These are phyloP conservation scores for Agriopis aurantiaria DNA, from an alignment of 2,888 invertebrate genomes.

Conservation along the genomic window DNA sequence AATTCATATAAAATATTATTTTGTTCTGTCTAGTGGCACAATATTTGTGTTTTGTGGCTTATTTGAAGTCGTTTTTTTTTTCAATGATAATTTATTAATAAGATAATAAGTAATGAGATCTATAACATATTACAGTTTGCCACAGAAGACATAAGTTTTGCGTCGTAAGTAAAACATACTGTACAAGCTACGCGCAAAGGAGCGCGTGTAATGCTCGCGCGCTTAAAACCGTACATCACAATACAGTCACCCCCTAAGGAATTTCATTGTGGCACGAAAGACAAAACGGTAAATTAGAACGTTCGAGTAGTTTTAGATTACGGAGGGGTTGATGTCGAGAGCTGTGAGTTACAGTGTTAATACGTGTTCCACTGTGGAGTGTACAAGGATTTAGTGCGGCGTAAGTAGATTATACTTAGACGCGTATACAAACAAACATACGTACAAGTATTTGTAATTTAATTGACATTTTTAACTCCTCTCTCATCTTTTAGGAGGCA, in stretches of 20 bases:
- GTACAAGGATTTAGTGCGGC: constrained; percentile 9
- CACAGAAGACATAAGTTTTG: no score
- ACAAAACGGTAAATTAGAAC: constrained; percentile 40
- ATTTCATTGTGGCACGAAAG: constrained; percentile 46
- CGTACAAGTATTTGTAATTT: no score
- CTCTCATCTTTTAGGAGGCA: no score
- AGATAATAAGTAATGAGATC: no score
- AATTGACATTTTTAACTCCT: no score
- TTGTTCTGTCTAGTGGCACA: no score
- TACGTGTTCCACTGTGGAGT: constrained; percentile 16
- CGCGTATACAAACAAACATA: not conserved
- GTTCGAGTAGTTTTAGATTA: constrained; percentile 61
- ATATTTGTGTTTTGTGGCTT: no score
- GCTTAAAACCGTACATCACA: not conserved
- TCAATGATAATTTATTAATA: no score
- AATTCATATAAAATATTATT: no score
- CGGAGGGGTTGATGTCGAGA: constrained; percentile 49
- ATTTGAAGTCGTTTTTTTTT: no score
- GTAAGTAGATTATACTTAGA: not conserved
- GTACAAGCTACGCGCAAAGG: not conserved
- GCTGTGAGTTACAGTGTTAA: constrained; percentile 25
- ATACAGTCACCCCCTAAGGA: constrained; percentile 33
- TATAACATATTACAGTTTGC: no score
- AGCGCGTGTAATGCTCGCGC: not conserved
- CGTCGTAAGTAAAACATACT: no score